Percentiles rank a stretch among this genome's conserved stretches.
phyloP scores from a whole-genome alignment of 2,797 vertebrate species.

The Monodelphis domestica region DNA sequence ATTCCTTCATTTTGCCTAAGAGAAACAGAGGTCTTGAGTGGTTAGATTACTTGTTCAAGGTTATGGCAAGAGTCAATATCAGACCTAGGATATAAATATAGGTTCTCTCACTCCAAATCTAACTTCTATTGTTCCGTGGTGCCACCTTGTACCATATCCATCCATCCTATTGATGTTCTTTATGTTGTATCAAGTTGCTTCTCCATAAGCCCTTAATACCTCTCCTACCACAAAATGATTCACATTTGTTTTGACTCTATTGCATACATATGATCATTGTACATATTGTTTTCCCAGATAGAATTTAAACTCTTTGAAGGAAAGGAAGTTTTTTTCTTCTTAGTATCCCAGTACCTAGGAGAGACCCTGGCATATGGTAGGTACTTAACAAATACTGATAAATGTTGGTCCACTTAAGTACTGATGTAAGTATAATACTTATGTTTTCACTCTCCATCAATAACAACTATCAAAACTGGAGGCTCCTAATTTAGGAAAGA shows the following conservation, averaged over 20 bases:
- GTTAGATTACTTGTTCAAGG: background rate
- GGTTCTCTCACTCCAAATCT: background rate
- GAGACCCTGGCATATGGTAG: background rate
- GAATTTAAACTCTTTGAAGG: background rate
- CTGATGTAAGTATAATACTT: background rate
- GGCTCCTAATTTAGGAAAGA: background rate
- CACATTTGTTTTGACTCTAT: background rate
- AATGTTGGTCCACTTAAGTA: background rate
- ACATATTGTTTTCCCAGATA: background rate
- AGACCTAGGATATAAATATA: background rate
- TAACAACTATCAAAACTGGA: background rate
- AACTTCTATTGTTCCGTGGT: background rate
- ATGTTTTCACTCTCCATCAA: background rate
- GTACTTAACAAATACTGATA: background rate
- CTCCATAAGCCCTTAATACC: background rate
- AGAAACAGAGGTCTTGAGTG: background rate
- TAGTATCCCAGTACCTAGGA: background rate
- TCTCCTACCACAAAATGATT: background rate
- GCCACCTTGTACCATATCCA: background rate
- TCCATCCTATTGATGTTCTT: background rate
- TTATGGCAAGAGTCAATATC: background rate
- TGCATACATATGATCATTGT: background rate
- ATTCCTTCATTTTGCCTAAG: background rate
- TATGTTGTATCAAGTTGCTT: background rate
- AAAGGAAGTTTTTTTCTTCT: background rate